phyloP scores from a whole-genome alignment of 2,113 vertebrate genomes.

The Pterophyllum scalare region DNA sequence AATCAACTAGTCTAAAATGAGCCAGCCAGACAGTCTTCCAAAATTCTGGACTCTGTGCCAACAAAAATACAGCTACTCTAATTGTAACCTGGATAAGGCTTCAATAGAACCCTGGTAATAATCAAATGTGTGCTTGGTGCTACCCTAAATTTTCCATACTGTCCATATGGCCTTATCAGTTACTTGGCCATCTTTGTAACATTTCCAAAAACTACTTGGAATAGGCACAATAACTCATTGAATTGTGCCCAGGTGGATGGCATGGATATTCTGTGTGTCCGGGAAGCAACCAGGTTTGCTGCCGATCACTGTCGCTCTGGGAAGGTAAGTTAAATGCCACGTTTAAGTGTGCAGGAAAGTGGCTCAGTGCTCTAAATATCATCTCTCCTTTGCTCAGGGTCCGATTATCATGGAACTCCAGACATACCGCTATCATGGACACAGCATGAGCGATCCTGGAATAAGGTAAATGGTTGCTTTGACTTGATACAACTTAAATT shows the following conservation, averaged over 20 bases:
- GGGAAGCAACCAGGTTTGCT: conserved; percentile 92
- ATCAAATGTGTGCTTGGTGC: background rate
- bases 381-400: conserved; percentile 78
- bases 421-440: conserved; percentile 98
- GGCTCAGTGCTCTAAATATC: background rate
- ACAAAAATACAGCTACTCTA: too few relatives aligned
- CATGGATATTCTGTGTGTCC: conserved; percentile 93
- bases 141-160: background rate
- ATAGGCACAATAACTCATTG: background rate
- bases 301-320: conserved; percentile 89
- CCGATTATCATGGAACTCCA: conserved; percentile 96
- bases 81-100: too few relatives aligned
- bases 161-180: background rate
- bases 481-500: background rate
- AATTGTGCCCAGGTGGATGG: conserved; percentile 87
- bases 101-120: too few relatives aligned
- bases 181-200: background rate
- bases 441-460: conserved; percentile 99
- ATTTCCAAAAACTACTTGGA: background rate
- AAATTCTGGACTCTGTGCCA: too few relatives aligned
- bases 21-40: too few relatives aligned
- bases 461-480: conserved; percentile 83
- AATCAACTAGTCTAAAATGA: too few relatives aligned
- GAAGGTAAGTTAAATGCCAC: conserved; percentile 79
- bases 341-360: background rate